Evolutionary conservation across 2,888 invertebrate genomes (phyloP).

Genomic region (Diplolepis rosae): DNA sequence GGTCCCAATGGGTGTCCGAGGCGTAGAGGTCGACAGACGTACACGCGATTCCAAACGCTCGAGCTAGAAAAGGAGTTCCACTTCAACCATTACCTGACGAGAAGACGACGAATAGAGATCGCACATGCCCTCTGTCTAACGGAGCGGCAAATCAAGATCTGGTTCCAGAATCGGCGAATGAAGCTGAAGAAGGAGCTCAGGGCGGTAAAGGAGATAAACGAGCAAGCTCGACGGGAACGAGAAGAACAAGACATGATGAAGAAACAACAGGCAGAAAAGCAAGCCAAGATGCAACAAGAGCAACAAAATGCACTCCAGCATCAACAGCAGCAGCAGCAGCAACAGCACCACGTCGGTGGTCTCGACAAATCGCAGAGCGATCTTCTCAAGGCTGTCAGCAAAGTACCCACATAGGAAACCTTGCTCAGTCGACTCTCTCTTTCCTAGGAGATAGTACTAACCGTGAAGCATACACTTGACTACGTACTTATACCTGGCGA

Average conservation of each 20-base stretch:
- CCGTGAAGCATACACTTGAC: conserved; percentile 57
- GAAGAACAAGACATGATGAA: conserved; percentile 95
- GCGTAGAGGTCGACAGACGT: conserved; percentile 96
- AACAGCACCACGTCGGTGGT: conserved; percentile 84
- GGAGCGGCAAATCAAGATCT: conserved; percentile 97
- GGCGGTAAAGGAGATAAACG: conserved; percentile 95
- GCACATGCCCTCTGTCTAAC: conserved; percentile 96
- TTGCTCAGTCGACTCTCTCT: conserved; percentile 51
- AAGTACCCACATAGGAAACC: conserved; percentile 84
- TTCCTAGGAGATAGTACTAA: conserved; percentile 50
- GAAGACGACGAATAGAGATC: conserved; percentile 96
- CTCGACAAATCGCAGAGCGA: conserved; percentile 84
- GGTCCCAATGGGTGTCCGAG: conserved; percentile 97
- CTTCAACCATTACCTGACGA: conserved; percentile 97
- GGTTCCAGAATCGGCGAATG: conserved; percentile 98
- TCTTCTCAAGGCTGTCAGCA: conserved; percentile 85
- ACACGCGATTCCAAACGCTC: conserved; percentile 98
- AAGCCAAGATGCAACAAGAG: conserved; percentile 84
- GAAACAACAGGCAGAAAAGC: conserved; percentile 91
- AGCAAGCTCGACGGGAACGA: conserved; percentile 91
- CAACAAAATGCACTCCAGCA: conserved; percentile 81
- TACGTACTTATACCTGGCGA: conserved; percentile 71
- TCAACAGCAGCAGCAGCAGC: conserved; percentile 83
- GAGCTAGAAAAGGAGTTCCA: conserved; percentile 99
- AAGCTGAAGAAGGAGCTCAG: conserved; percentile 96